phyloP scores from a whole-genome alignment of 1,140 invertebrate genomes.

The Drosophila azteca region DNA sequence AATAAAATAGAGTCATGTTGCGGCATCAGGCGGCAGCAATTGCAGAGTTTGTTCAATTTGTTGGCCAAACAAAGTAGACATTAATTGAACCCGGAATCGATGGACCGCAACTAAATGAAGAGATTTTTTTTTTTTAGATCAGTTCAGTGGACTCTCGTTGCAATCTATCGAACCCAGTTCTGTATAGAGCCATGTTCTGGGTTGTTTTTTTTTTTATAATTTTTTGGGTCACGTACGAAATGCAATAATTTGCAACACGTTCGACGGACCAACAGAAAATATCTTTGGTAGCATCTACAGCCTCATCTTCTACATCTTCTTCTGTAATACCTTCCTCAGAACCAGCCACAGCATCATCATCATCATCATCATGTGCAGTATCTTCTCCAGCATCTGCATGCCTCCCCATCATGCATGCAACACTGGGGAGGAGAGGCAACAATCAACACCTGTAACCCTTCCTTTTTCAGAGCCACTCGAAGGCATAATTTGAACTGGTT shows the following conservation, averaged over 20 bases:
- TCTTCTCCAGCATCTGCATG: not conserved
- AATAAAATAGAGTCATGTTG: conserved; percentile 73
- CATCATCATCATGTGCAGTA: conserved; percentile 26
- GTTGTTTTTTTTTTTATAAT: too few species aligned
- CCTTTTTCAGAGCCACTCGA: conserved; percentile 3
- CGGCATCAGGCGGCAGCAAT: conserved; percentile 64
- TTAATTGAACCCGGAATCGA: conserved; percentile 74
- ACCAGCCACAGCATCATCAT: conserved; percentile 27
- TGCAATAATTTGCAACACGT: conserved; percentile 79
- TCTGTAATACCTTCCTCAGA: conserved; percentile 14
- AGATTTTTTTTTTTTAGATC: conserved; percentile 25
- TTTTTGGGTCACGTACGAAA: conserved; percentile 57
- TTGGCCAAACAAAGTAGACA: conserved; percentile 74
- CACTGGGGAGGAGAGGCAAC: conserved; percentile 30
- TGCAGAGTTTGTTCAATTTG: conserved; percentile 69
- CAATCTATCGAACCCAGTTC: too few species aligned
- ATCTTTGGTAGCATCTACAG: conserved; percentile 15
- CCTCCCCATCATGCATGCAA: conserved; percentile 36
- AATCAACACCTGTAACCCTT: conserved; percentile 75
- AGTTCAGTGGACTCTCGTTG: conserved; percentile 15
- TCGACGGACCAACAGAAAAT: conserved; percentile 33
- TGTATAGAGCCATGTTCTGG: too few species aligned
- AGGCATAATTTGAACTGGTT: conserved; percentile 65
- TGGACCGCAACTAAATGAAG: conserved; percentile 50
- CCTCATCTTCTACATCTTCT: conserved; percentile 36